These are phyloP conservation scores for Limnodromus scolopaceus DNA, from an alignment of 2,797 vertebrate genomes.

Conservation along the genomic window DNA sequence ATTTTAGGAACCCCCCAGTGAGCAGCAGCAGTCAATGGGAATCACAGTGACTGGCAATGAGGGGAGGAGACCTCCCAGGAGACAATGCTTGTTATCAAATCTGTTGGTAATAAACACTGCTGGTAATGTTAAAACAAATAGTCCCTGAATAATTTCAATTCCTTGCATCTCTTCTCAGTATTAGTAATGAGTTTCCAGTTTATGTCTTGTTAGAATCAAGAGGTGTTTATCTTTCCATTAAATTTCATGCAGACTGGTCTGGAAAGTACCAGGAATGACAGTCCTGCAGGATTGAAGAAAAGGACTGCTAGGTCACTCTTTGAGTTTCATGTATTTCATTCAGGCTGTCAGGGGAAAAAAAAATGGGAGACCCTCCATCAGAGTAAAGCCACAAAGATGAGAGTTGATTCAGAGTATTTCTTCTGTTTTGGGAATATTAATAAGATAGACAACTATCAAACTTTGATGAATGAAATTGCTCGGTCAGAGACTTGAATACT, in stretches of 20 bases:
- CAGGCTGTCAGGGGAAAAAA: background rate
- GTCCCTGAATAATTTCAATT: background rate
- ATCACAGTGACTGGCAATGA: background rate
- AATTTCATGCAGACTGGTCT: background rate
- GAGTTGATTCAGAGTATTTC: background rate
- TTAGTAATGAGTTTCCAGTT: background rate
- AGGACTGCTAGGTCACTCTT: background rate
- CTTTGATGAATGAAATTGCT: background rate
- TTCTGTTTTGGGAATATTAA: background rate
- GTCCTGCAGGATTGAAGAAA: background rate
- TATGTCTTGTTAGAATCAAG: background rate
- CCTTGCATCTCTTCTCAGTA: background rate
- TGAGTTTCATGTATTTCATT: background rate
- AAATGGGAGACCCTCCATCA: background rate
- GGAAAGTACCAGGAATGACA: background rate
- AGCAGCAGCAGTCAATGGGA: background rate
- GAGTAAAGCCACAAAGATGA: background rate
- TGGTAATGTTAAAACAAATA: background rate
- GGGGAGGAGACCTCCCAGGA: background rate
- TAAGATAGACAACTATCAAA: background rate
- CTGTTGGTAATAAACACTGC: background rate
- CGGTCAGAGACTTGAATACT: background rate
- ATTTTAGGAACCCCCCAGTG: background rate
- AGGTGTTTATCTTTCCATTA: background rate
- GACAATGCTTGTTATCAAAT: background rate